Evolutionary conservation across 2,797 vertebrate species (phyloP), one percentile per base, ranked within the genome.

Genomic region (Botia kubotai): DNA sequence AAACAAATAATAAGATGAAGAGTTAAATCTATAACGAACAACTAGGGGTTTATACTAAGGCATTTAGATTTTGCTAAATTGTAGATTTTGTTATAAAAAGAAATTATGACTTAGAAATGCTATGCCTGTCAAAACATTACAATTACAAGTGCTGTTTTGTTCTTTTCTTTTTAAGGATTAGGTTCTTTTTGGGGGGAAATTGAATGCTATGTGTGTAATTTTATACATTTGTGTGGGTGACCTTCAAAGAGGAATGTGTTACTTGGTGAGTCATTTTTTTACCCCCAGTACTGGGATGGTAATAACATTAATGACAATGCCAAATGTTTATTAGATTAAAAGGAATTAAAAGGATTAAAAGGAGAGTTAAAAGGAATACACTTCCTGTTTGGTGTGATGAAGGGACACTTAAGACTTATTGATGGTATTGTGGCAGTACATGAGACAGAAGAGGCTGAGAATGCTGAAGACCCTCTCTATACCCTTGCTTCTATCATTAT

Each of bases 401-500:
- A 3, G 16, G 66, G 4, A 6, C 39, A 43, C 46, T 48, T 29
- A 19, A 57, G 50, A 29, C 39, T 57, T 26, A 50, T 62, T 70
- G 23, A 78, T 70, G 39, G 12, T 36, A n/a, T 21, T 7, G 11
- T 70, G 21, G 66, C n/a, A 13, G 39, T 46, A 48, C 11, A 11
- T 33, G 2, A 12, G n/a, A 79, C 57, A 79, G 63, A 63, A 79
- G 29, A 53, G 39, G 14, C n/a, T 77, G 16, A 6, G 17, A 55
- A 66, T 6, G 60, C 60, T 43, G 26, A 63, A 53, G 57, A 48
- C 46, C 46, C 70, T 71, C 57, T 39, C 4, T 17, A 26, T 16
- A 6, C 26, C 26, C 58, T 26, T 21, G 26, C 62, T 33, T 57
- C 63, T 23, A 21, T 67, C 19, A 53, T 72, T 79, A 53, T 48